These are phyloP conservation scores for Gasteruption jaculator DNA, from an alignment of 2,888 invertebrate species.

Conservation along the genomic window DNA sequence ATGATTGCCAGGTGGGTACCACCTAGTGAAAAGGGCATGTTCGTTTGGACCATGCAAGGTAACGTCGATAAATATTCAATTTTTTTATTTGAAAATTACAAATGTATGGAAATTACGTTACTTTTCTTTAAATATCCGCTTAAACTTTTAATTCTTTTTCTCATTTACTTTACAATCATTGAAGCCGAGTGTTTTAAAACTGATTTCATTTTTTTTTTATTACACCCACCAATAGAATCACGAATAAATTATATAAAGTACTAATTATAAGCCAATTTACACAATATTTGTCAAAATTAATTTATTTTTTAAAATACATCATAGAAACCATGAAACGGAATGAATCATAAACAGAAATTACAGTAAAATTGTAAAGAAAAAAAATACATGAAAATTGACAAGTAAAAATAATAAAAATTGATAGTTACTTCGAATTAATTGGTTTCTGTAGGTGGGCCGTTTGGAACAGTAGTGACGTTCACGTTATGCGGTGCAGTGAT, in stretches of 20 bases:
- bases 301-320: background rate
- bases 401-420: constrained; percentile 1
- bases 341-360: background rate
- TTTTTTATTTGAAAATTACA: too few relatives aligned
- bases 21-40: constrained; percentile 72
- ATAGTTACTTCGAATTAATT: background rate
- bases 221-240: too few relatives aligned
- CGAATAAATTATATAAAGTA: too few relatives aligned
- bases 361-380: background rate
- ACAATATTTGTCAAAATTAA: background rate
- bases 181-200: too few relatives aligned
- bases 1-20: constrained; percentile 73
- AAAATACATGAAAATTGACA: too few relatives aligned
- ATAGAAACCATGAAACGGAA: background rate
- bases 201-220: too few relatives aligned
- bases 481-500: constrained; percentile 65
- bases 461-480: constrained; percentile 70
- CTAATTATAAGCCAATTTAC: too few relatives aligned
- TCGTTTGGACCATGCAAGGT: constrained; percentile 62
- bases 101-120: constrained; percentile 1
- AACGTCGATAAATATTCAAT: constrained; percentile 12
- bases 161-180: background rate
- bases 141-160: background rate
- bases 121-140: background rate
- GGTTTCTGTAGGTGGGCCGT: constrained; percentile 62